A percentile compares a stretch with the other conserved stretches of the same genome.
Conservation (phyloP, 2,113 vertebrate species). For the Hiodon alosoides region DNA sequence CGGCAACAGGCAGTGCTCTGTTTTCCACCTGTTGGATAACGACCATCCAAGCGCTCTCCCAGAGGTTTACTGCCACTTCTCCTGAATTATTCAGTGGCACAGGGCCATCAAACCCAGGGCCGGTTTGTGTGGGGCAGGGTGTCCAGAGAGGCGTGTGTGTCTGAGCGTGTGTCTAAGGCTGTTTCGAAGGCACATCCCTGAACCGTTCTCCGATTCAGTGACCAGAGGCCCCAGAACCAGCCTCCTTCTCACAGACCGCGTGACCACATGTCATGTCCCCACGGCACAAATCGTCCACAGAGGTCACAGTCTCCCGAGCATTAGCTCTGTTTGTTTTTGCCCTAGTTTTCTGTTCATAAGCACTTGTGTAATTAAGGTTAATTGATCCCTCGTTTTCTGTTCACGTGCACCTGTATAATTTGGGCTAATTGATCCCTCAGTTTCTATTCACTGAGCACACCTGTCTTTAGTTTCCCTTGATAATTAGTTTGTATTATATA, state of each 20-base stretch:
- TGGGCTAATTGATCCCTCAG: too few relatives aligned
- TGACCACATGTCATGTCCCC: not conserved
- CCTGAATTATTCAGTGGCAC: slow-evolving; percentile 4
- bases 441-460: too few relatives aligned
- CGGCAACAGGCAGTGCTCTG: not conserved
- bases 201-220: slow-evolving; percentile 12
- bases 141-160: not conserved
- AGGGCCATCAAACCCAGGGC: slow-evolving; percentile 17
- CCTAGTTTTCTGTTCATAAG: too few relatives aligned
- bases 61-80: slow-evolving; percentile 1
- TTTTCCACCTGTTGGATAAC: slow-evolving; percentile 17
- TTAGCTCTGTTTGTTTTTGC: too few relatives aligned
- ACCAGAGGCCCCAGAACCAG: slow-evolving; percentile 13
- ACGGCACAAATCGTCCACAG: not conserved
- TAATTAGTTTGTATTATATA: too few relatives aligned
- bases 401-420: too few relatives aligned
- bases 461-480: too few relatives aligned
- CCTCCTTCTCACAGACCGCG: not conserved
- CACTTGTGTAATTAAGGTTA: too few relatives aligned
- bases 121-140: slow-evolving; percentile 1
- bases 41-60: not conserved
- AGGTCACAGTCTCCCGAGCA: too few relatives aligned
- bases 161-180: not conserved
- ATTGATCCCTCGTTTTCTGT: too few relatives aligned
- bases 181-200: slow-evolving; percentile 11